phyloP scores from a whole-genome alignment of 2,888 invertebrate species.

The Abrostola triplasia region DNA sequence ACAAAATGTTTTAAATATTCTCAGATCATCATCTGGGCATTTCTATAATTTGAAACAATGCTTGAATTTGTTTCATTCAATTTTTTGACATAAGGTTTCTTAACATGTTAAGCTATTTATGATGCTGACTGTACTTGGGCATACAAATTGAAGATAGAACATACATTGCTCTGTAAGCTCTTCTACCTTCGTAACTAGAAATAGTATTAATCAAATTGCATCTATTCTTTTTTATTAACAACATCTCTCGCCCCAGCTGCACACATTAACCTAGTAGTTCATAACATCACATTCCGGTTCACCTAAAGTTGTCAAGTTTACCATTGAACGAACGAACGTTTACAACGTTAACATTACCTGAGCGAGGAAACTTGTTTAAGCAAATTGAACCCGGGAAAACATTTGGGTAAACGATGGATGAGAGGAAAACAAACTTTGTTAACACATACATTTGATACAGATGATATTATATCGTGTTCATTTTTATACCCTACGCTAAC shows the following conservation, averaged over 20 bases:
- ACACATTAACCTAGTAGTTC: not conserved
- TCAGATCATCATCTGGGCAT: no score
- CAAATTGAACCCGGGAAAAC: constrained; percentile 2
- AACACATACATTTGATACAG: not conserved
- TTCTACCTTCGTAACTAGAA: no score
- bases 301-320: not conserved
- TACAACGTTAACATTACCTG: not conserved
- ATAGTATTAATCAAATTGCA: not conserved
- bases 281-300: constrained; percentile 1
- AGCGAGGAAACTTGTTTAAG: constrained; percentile 4
- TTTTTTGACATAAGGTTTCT: no score
- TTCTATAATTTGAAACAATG: no score
- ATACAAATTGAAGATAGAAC: no score
- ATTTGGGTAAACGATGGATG: constrained; percentile 1
- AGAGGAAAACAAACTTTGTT: constrained; percentile 2
- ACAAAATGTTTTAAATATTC: no score
- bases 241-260: not conserved
- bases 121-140: no score
- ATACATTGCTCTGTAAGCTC: no score
- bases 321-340: no score
- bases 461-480: no score
- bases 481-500: not conserved
- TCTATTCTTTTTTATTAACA: not conserved
- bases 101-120: no score
- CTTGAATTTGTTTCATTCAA: no score